Evolutionary conservation across 1,140 invertebrate genomes (phyloP).

Genomic region (Micrasema minimum): DNA sequence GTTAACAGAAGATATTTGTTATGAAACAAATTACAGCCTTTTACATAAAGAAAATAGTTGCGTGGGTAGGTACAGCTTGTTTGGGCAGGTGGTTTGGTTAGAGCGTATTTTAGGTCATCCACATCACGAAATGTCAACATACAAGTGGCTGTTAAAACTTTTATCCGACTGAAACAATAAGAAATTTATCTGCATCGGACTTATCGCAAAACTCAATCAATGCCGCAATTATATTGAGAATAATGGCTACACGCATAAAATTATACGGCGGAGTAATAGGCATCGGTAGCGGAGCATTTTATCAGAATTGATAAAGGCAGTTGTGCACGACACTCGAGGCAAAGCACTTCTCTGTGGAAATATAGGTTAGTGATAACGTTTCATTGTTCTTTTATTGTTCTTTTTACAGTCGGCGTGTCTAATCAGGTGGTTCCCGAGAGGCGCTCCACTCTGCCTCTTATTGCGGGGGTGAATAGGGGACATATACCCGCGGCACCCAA

Average conservation of each 20-base stretch:
- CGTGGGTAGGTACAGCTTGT: background rate
- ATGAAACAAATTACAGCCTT: too few relatives aligned
- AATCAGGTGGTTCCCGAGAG: conserved; percentile 51
- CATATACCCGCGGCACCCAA: background rate
- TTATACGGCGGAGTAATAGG: conserved; percentile 22
- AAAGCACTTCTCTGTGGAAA: conserved; percentile 6
- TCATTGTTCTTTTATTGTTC: conserved; percentile 50
- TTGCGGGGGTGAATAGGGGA: background rate
- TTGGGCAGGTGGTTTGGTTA: conserved; percentile 2
- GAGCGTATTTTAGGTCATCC: conserved; percentile 19
- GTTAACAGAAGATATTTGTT: too few relatives aligned
- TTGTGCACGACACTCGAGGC: background rate
- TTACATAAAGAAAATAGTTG: background rate
- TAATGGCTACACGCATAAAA: conserved; percentile 30
- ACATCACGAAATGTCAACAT: conserved; percentile 29
- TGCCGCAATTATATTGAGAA: conserved; percentile 6
- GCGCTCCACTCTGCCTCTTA: conserved; percentile 9
- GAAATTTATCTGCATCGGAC: conserved; percentile 25
- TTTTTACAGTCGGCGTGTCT: conserved; percentile 41
- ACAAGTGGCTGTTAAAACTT: background rate
- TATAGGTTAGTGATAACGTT: conserved; percentile 54
- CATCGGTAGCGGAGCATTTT: conserved; percentile 49
- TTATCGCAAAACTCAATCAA: conserved; percentile 22
- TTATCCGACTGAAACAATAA: conserved; percentile 15
- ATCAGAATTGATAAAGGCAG: conserved; percentile 54